Evolutionary conservation across 2,888 invertebrate genomes (phyloP), one percentile per base, ranked within the genome.

Genomic region (Ophion slaviceki): DNA sequence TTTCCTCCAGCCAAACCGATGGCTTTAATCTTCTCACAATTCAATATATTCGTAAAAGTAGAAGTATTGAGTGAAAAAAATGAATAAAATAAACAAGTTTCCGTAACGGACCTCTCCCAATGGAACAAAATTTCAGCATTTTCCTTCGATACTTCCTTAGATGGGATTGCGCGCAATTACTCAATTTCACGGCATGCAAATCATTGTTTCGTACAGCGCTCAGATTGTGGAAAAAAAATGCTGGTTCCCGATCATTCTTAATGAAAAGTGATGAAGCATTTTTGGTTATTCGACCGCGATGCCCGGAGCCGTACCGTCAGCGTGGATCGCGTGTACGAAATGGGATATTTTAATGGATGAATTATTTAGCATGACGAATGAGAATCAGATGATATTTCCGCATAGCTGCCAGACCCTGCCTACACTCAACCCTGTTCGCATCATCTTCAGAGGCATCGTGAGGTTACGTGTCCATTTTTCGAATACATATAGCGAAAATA

Each of bases 331-430:
- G 17, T 62, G 62, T 32, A 36, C 20, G 28, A 32, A 64, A 74
- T 24, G 62, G 10, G 57, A 70, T 40, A 66, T n/a, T 24, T 71
- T 17, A 47, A 75, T 36, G 11, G 4, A 24, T 8, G 57, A 62
- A 74, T 81, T 67, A 78, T 81, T 67, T 74, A 59, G 40, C 84
- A 74, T 78, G 11, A 45, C 24, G 62, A 74, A 81, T 40, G 68
- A 32, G 32, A 68, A 45, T 68, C 53, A 32, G 11, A 76, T 20
- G 24, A 28, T 64, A 70, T 80, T 84, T 80, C 77, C 84, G 80
- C 20, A 47, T 53, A 36, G 36, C 66, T 77, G 24, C 10, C 47
- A 20, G 36, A 47, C 47, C 6, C 36, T 20, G 59, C 20, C 53
- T 14, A 53, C 17, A 53, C 17, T 14, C 17, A 17, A 17, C 14